Evolutionary conservation across 2,113 vertebrate genomes (phyloP), one percentile per base, ranked within the genome.

Genomic region (Callithrix jacchus): DNA sequence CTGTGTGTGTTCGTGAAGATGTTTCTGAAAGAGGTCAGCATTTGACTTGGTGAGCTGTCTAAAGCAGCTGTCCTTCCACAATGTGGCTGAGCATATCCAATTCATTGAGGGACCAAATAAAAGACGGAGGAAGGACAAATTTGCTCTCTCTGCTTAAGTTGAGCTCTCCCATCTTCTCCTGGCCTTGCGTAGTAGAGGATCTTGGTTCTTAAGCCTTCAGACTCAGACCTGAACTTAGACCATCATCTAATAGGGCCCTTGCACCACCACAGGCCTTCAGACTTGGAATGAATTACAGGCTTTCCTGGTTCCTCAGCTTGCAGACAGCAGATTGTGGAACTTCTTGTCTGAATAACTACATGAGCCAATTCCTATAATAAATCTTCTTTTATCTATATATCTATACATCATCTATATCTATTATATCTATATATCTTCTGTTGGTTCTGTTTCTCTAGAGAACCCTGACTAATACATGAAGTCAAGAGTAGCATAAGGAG

Each of bases 11-110:
- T 35, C 32, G 4, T 92, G 56, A 42, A 18, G 27, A 8, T 76
- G 40, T 76, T 73, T 84, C 12, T 27, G 32, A 42, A 52, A 40
- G 30, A 30, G 2, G 42, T 42, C 85, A 47, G 25, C 3, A 35
- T 40, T 3, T 56, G 32, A 68, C 32, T 3, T 20, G 7, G n/a
- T 42, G 1, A 35, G 56, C 0, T 23, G 21, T 17, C 3, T 9
- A 37, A 52, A 32, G 45, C 20, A 47, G 88, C 37, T 25, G n/a
- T 27, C 56, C 21, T 13, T 77, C 35, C 14, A 23, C 18, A 25
- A 3, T 3, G 6, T 21, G 9, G 17, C 12, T 70, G 17, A 14
- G 8, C 25, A 77, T 47, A 37, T 66, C 4, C 6, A 23, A 18
- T 37, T 37, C n/a, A 2, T 9, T 11, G 45, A 76, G 32, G 40